These are phyloP conservation scores for Neodiprion virginianus DNA, from an alignment of 1,140 invertebrate genomes.

Conservation along the genomic window DNA sequence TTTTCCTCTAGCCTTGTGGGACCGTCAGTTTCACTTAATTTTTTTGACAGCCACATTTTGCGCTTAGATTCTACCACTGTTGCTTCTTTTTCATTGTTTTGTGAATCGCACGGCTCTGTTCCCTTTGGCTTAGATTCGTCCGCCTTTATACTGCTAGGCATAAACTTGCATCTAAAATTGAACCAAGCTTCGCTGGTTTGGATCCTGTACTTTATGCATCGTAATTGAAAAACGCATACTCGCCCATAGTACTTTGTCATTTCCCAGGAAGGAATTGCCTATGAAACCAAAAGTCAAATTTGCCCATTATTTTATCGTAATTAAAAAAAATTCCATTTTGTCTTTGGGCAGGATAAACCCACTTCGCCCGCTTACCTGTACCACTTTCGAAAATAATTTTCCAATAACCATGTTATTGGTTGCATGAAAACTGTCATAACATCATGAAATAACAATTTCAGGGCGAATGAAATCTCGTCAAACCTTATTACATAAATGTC, in stretches of 20 bases:
- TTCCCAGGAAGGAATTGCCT: constrained; percentile 39
- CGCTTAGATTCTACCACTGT: too few relatives aligned
- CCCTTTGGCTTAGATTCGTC: neutral
- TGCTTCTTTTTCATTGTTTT: too few relatives aligned
- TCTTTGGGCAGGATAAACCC: too few relatives aligned
- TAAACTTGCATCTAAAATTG: constrained; percentile 38
- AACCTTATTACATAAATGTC: neutral
- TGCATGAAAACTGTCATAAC: neutral
- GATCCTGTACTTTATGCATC: constrained; percentile 40
- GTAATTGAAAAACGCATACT: constrained; percentile 38
- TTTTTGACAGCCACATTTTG: too few relatives aligned
- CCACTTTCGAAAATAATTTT: constrained; percentile 37
- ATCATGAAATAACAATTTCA: constrained; percentile 22
- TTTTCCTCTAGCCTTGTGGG: too few relatives aligned
- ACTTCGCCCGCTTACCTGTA: constrained; percentile 29
- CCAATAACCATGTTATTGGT: constrained; percentile 31
- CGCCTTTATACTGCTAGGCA: constrained; percentile 13
- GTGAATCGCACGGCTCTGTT: neutral
- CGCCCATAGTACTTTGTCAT: constrained; percentile 45
- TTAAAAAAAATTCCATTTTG: neutral
- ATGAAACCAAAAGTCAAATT: neutral
- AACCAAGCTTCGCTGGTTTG: constrained; percentile 43
- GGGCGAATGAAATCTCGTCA: neutral
- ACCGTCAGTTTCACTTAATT: too few relatives aligned
- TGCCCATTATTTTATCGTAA: neutral